Evolutionary conservation across 2,888 invertebrate species (phyloP).

Genomic region (Congeria kusceri): DNA sequence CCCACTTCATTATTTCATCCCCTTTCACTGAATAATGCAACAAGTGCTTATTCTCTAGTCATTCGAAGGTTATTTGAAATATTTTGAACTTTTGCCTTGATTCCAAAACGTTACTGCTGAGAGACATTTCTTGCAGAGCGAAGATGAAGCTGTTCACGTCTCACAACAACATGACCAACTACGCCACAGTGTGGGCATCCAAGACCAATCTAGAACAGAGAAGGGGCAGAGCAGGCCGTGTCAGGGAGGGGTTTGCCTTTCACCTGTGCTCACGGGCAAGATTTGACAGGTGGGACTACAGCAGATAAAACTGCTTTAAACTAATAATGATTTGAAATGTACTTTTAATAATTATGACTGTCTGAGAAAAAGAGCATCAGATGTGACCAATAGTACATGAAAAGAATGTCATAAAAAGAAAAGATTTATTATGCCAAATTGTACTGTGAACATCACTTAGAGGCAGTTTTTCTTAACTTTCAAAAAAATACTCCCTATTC

Average conservation of each 20-base stretch:
- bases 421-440: no score
- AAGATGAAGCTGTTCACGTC: slow-evolving; percentile 99
- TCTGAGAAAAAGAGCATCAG: no score
- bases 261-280: slow-evolving; percentile 91
- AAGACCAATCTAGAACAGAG: slow-evolving; percentile 97
- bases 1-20: no score
- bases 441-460: no score
- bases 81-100: not conserved
- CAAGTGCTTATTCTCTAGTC: no score
- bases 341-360: no score
- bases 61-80: slow-evolving; percentile 6
- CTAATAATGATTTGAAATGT: not conserved
- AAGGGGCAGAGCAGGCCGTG: slow-evolving; percentile 97
- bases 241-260: slow-evolving; percentile 96
- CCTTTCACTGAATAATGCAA: no score
- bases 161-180: slow-evolving; percentile 99
- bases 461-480: no score
- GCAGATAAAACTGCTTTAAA: not conserved
- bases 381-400: no score
- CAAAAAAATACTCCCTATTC: no score
- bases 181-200: slow-evolving; percentile 96
- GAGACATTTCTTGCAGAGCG: slow-evolving; percentile 88
- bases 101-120: no score
- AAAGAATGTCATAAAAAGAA: no score
- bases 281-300: slow-evolving; percentile 84